Percentiles rank a stretch among this genome's conserved stretches.
phyloP scores from a whole-genome alignment of 2,113 vertebrate genomes.

The Chaetops frenatus region DNA sequence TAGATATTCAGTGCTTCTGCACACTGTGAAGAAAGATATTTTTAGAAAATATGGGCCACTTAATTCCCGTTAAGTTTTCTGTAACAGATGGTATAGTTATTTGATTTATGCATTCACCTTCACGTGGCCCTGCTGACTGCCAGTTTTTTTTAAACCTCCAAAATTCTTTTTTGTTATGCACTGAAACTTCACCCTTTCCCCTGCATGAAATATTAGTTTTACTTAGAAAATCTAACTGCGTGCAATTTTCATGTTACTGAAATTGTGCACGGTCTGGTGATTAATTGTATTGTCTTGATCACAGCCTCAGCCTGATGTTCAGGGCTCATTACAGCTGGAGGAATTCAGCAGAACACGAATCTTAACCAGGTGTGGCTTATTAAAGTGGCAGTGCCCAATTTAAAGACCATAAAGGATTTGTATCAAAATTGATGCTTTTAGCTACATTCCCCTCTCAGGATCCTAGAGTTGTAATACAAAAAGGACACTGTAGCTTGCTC shows the following conservation, averaged over 20 bases:
- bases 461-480: constrained; percentile 24
- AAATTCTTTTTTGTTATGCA: constrained; percentile 57
- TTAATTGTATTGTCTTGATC: constrained; percentile 71
- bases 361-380: constrained; percentile 67
- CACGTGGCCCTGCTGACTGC: constrained; percentile 69
- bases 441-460: constrained; percentile 30
- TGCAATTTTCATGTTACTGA: constrained; percentile 64
- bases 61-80: constrained; percentile 69
- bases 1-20: constrained; percentile 47
- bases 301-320: constrained; percentile 62
- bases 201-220: constrained; percentile 68
- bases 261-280: constrained; percentile 66
- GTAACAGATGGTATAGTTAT: constrained; percentile 70
- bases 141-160: constrained; percentile 34
- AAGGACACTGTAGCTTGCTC: constrained; percentile 49
- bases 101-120: constrained; percentile 74
- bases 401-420: constrained; percentile 61
- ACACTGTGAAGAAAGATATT: constrained; percentile 61
- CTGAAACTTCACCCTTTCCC: constrained; percentile 54
- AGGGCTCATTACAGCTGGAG: constrained; percentile 52
- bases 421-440: constrained; percentile 63
- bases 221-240: constrained; percentile 47
- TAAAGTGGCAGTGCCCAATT: constrained; percentile 64
- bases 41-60: constrained; percentile 68
- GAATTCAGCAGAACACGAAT: constrained; percentile 60